Evolutionary conservation across 2,797 vertebrate species (phyloP).

Genomic region (Heterohyrax brucei): DNA sequence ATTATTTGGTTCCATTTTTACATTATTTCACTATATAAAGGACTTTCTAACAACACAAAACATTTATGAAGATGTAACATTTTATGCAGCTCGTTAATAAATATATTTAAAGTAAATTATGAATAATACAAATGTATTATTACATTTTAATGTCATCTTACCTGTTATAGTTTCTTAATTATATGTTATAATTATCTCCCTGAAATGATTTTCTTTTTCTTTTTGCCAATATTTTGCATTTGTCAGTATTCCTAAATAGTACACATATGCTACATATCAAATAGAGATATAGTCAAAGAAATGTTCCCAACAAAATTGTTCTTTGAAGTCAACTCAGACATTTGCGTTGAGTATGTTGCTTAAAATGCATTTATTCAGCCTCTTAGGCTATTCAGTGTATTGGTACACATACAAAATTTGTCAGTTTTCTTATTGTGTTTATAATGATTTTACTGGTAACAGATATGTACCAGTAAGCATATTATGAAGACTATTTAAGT

Average conservation of each 20-base stretch:
- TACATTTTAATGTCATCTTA: neutral
- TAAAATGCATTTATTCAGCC: constrained; percentile 80
- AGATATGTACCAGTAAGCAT: constrained; percentile 86
- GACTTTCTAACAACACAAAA: neutral
- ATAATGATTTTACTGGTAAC: constrained; percentile 86
- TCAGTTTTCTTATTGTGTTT: constrained; percentile 88
- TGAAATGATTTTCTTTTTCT: constrained; percentile 55
- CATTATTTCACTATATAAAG: neutral
- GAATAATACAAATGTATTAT: constrained; percentile 36
- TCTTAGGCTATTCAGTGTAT: constrained; percentile 64
- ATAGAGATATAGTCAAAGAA: constrained; percentile 17
- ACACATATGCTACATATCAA: constrained; percentile 1
- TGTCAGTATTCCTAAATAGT: constrained; percentile 56
- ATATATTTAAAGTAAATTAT: neutral
- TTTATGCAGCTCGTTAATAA: neutral
- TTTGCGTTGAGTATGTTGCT: constrained; percentile 49
- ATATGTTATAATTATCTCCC: neutral
- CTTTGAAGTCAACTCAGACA: constrained; percentile 69
- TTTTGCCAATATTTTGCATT: constrained; percentile 49
- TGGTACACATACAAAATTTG: constrained; percentile 77
- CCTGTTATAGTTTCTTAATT: constrained; percentile 8
- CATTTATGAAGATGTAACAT: constrained; percentile 1
- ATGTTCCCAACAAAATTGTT: constrained; percentile 32
- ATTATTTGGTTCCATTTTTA: neutral
- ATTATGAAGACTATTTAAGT: constrained; percentile 87